Evolutionary conservation across 2,797 vertebrate genomes (phyloP).

Genomic region (Lemur catta): DNA sequence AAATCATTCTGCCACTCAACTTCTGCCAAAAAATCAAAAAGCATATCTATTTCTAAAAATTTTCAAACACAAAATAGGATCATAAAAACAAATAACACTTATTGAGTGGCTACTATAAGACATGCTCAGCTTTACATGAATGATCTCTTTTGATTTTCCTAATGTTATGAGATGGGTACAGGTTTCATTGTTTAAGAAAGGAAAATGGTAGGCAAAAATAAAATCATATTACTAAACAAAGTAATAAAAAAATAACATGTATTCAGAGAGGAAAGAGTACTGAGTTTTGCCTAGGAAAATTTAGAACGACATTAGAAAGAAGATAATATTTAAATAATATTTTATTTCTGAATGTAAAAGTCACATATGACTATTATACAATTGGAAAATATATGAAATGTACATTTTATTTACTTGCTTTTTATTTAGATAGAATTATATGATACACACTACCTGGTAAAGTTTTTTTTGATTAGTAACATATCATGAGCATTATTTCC

Average conservation of each 20-base stretch:
- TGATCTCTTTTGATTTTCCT: neutral
- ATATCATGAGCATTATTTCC: neutral
- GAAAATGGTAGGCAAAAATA: neutral
- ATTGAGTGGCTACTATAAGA: neutral
- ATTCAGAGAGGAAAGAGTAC: neutral
- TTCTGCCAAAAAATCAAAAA: neutral
- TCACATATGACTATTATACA: neutral
- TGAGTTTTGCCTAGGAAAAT: neutral
- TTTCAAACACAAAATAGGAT: neutral
- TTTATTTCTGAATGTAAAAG: constrained; percentile 24
- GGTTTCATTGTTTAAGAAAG: neutral
- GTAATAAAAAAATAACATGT: neutral
- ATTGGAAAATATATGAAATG: neutral
- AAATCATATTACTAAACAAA: neutral
- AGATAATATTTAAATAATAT: constrained; percentile 11
- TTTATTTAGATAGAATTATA: neutral
- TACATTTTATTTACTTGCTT: neutral
- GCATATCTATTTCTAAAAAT: neutral
- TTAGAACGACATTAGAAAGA: neutral
- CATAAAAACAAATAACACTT: neutral
- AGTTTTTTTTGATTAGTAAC: constrained; percentile 12
- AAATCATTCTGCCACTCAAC: neutral
- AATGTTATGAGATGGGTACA: neutral
- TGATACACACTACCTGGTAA: neutral
- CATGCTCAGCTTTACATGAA: neutral